Evolutionary conservation across 2,888 invertebrate genomes (phyloP).

Genomic region (Acholoe squamosa): DNA sequence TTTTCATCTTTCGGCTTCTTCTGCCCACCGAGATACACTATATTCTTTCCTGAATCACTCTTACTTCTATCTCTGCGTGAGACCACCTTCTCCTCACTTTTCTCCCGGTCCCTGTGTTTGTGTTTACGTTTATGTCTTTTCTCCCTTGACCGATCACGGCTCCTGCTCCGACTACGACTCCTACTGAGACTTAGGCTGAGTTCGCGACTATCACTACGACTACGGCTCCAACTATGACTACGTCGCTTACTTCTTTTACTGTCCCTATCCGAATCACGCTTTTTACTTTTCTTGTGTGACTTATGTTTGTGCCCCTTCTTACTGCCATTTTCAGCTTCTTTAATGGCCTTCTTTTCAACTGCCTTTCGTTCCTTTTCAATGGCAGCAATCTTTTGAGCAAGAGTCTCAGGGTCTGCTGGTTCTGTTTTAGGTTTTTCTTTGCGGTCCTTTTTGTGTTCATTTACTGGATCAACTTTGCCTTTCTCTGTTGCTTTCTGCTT

Average conservation of each 20-base stretch:
- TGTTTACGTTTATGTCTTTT: background rate
- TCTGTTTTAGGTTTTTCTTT: constrained; percentile 1
- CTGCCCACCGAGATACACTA: no score
- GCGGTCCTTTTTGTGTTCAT: background rate
- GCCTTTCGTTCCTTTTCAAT: constrained; percentile 50
- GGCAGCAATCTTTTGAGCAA: constrained; percentile 32
- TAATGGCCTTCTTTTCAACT: constrained; percentile 36
- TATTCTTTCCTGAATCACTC: background rate
- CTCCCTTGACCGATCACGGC: background rate
- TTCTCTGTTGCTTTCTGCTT: background rate
- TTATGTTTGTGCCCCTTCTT: constrained; percentile 18
- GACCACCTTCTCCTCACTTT: background rate
- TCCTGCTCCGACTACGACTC: background rate
- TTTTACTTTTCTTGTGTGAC: constrained; percentile 26
- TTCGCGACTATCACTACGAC: background rate
- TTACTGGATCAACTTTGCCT: background rate
- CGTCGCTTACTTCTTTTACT: background rate
- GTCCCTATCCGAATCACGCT: constrained; percentile 51
- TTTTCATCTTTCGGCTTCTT: no score
- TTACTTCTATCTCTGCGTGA: background rate
- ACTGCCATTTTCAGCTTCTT: background rate
- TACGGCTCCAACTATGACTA: background rate
- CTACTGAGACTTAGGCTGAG: background rate
- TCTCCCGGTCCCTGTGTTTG: background rate
- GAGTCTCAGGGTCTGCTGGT: background rate